Base-by-base conservation (phyloP, 2,113 vertebrate genomes). In the Pterocles burchelli region DNA sequence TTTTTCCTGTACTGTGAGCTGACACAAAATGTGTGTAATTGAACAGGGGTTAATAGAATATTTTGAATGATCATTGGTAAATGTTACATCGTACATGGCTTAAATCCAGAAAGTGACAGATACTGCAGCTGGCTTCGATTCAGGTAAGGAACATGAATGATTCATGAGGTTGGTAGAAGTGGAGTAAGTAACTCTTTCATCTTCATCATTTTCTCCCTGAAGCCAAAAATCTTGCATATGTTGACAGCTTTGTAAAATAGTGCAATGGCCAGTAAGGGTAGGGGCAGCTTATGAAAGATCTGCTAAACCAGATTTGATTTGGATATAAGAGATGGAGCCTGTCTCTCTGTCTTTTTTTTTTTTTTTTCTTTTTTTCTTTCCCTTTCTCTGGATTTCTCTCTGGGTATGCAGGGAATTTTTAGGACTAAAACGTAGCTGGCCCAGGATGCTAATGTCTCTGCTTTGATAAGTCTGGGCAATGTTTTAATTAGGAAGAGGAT, bases 161-260 rank as follows among this genome's bases (percentile, higher is more conserved):
- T 95, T 97, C 89, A 93, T 63, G 43, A 95, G 93, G 71, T 74
- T 91, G 74, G 61, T 80, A 70, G 94, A 95, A 96, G 90, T 63
- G 52, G 85, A 95, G 88, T 90, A 85, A 95, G 95, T 93, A 83
- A 95, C 92, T 96, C 83, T 94, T 95, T 96, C 88, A 93, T 94
- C 95, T 93, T 84, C 77, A 95, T 95, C 83, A 74, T 85, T 96
- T 95, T 89, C 80, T 91, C 83, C 94, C 83, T 80, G 66, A 95
- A 95, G 95, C 57, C 4, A 94, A 90, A 85, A 88, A 78, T 74
- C 74, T 89, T 3, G 9, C 79, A 45, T 59, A 29, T 29, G 59
- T 77, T 91, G 85, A 55, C 80, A 96, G 91, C 85, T 97, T 94
- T 97, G 88, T 87, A 88, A 94, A 96, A 95, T 79, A 90, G 43